A percentile compares a stretch with the other conserved stretches of the same genome.
These are phyloP conservation scores for Auanema freiburgensis DNA, from an alignment of 2,888 invertebrate genomes.

Conservation along the genomic window DNA sequence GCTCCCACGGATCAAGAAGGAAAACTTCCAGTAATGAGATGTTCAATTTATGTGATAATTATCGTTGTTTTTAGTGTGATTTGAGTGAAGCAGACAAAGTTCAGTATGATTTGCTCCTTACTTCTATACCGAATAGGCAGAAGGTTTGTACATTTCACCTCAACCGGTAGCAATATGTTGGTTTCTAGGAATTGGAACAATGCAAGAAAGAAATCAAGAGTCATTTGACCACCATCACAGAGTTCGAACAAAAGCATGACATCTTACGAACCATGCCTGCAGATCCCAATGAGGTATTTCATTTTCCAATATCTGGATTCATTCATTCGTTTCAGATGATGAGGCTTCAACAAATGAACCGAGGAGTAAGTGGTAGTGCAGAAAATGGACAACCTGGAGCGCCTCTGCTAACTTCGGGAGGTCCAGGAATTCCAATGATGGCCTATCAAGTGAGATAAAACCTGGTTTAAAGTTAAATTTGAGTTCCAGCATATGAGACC, in stretches of 20 bases:
- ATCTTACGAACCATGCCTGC: constrained; percentile 12
- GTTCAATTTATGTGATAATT: background rate
- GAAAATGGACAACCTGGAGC: background rate
- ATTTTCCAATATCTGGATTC: too few relatives aligned
- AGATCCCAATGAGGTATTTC: constrained; percentile 19
- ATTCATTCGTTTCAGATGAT: too few relatives aligned
- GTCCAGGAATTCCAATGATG: background rate
- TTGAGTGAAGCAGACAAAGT: constrained; percentile 34
- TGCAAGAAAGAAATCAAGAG: constrained; percentile 35
- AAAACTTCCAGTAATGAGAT: background rate
- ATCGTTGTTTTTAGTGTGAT: constrained; percentile 16
- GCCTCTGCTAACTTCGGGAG: background rate
- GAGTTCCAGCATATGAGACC: constrained; percentile 20
- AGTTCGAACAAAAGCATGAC: constrained; percentile 25
- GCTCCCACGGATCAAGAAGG: constrained; percentile 17
- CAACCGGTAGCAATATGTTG: background rate
- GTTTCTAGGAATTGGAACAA: constrained; percentile 30
- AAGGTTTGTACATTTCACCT: constrained; percentile 8
- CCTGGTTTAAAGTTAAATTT: background rate
- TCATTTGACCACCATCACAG: constrained; percentile 8
- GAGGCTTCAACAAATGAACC: constrained; percentile 5
- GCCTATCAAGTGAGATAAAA: too few relatives aligned
- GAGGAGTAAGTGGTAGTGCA: background rate
- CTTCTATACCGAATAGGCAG: constrained; percentile 6
- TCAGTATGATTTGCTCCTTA: constrained; percentile 19